These are phyloP conservation scores for Hoplodrina blanda DNA, from an alignment of 2,888 invertebrate genomes.

Conservation along the genomic window DNA sequence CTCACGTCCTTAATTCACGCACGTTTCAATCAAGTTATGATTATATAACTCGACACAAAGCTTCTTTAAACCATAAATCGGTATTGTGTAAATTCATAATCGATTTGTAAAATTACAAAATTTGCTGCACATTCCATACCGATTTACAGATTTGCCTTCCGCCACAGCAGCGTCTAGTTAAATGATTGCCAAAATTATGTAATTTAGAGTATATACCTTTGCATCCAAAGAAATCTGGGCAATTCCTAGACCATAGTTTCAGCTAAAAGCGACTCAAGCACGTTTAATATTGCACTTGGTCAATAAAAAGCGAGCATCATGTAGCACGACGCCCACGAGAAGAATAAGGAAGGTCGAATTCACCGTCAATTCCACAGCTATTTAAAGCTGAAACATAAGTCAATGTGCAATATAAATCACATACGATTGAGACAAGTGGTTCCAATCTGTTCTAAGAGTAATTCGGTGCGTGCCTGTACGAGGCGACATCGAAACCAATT, in stretches of 20 bases:
- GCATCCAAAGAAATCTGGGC: too few relatives aligned
- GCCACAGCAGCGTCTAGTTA: background rate
- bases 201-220: too few relatives aligned
- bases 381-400: conserved; percentile 34
- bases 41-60: conserved; percentile 49
- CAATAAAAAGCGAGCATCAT: background rate
- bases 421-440: conserved; percentile 49
- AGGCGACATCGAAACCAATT: conserved; percentile 78
- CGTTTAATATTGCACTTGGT: background rate
- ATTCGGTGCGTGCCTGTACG: conserved; percentile 66
- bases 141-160: background rate
- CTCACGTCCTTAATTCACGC: conserved; percentile 45
- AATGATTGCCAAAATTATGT: too few relatives aligned
- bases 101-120: background rate
- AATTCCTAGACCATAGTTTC: background rate
- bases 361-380: conserved; percentile 14
- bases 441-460: conserved; percentile 59
- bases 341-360: conserved; percentile 10
- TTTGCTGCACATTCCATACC: background rate
- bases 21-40: conserved; percentile 53
- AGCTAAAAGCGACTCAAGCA: background rate
- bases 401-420: conserved; percentile 49
- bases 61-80: conserved; percentile 34
- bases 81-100: conserved; percentile 12
- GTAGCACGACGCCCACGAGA: background rate